Percentiles rank a stretch among this genome's conserved stretches.
These are phyloP conservation scores for Orgyia antiqua DNA, from an alignment of 2,888 invertebrate species.

Conservation along the genomic window DNA sequence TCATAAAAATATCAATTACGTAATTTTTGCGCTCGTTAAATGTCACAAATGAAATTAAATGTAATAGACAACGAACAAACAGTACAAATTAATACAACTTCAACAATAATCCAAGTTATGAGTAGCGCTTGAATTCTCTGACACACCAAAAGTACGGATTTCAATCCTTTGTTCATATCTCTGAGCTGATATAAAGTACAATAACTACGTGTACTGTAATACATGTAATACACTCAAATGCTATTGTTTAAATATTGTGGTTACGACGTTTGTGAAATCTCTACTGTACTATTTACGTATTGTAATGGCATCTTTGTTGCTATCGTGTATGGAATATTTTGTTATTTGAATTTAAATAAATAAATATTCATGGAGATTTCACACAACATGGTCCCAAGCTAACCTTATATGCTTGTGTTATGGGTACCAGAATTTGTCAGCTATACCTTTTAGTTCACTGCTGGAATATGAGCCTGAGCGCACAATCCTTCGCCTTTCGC, in stretches of 20 bases:
- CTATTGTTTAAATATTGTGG: slow-evolving; percentile 45
- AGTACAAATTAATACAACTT: neutral
- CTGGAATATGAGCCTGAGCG: too few relatives aligned
- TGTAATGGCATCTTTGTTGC: slow-evolving; percentile 22
- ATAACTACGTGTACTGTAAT: slow-evolving; percentile 23
- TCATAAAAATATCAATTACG: too few relatives aligned
- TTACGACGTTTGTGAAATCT: slow-evolving; percentile 20
- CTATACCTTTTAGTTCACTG: too few relatives aligned
- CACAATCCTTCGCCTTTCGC: too few relatives aligned
- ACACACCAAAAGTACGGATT: slow-evolving; percentile 17
- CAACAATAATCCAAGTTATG: neutral
- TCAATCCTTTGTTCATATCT: slow-evolving; percentile 22
- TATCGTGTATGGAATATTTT: slow-evolving; percentile 17
- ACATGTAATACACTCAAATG: slow-evolving; percentile 43
- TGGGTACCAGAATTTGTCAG: too few relatives aligned
- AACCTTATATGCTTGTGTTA: too few relatives aligned
- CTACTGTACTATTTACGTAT: slow-evolving; percentile 17
- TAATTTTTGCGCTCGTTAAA: too few relatives aligned
- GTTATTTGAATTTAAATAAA: too few relatives aligned
- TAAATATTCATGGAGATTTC: too few relatives aligned
- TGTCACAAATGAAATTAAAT: too few relatives aligned
- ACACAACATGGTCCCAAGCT: too few relatives aligned
- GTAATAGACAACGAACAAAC: neutral
- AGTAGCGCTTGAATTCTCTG: slow-evolving; percentile 7
- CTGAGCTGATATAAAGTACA: slow-evolving; percentile 20